Evolutionary conservation across 1,140 invertebrate genomes (phyloP).

Genomic region (Drosophila subpulchrella): DNA sequence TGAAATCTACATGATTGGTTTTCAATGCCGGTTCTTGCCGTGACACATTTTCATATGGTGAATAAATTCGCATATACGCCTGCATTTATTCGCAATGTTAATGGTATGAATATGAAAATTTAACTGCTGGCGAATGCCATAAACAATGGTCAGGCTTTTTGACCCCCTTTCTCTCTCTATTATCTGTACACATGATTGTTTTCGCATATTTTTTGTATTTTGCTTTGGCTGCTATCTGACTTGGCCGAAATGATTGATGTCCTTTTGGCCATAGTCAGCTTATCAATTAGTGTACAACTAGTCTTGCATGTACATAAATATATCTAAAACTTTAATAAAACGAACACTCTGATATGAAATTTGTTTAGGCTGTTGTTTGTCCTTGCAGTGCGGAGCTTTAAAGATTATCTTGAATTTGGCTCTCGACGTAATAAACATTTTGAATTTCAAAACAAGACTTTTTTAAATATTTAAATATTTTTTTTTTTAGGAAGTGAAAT

Average conservation of each 20-base stretch:
- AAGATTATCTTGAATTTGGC: too few relatives aligned
- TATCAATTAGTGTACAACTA: slow-evolving; percentile 18
- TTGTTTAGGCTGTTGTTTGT: too few relatives aligned
- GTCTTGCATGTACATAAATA: background rate
- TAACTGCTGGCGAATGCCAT: slow-evolving; percentile 41
- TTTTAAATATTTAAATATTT: too few relatives aligned
- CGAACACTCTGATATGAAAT: background rate
- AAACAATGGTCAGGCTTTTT: slow-evolving; percentile 26
- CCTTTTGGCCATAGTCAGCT: slow-evolving; percentile 3
- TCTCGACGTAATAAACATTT: too few relatives aligned
- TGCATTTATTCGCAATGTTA: slow-evolving; percentile 56
- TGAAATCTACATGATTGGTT: slow-evolving; percentile 39
- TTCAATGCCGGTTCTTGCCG: slow-evolving; percentile 30
- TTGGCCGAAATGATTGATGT: slow-evolving; percentile 32
- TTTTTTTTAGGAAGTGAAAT: too few relatives aligned
- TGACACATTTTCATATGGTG: slow-evolving; percentile 16
- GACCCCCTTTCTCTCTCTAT: background rate
- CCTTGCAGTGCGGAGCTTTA: too few relatives aligned
- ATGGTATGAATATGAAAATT: slow-evolving; percentile 64
- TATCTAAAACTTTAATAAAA: background rate
- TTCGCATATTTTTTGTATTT: background rate
- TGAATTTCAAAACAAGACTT: too few relatives aligned
- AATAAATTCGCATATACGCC: slow-evolving; percentile 18
- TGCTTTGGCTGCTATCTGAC: slow-evolving; percentile 21
- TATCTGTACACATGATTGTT: slow-evolving; percentile 10